Conservation (phyloP, 2,888 invertebrate genomes). For the Apamea anceps region DNA sequence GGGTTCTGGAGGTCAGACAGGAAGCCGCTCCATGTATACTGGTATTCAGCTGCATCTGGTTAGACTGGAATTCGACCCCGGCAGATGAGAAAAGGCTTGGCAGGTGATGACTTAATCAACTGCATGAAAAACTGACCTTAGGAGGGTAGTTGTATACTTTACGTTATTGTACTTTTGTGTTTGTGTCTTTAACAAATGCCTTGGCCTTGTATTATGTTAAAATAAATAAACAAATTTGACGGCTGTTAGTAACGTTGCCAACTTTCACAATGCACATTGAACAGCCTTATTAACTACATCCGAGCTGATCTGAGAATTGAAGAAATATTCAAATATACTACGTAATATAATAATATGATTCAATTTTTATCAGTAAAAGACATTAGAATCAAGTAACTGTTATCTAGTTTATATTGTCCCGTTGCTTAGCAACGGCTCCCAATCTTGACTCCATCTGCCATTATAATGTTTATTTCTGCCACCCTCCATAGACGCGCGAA, state of each 20-base stretch:
- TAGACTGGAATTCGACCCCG: too few relatives aligned
- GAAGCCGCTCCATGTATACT: too few relatives aligned
- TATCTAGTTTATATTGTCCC: background rate
- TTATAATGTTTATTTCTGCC: background rate
- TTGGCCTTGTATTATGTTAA: too few relatives aligned
- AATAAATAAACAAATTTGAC: background rate
- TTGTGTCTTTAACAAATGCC: too few relatives aligned
- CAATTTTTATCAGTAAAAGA: background rate
- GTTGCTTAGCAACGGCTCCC: background rate
- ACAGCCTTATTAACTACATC: background rate
- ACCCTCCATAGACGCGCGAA: background rate
- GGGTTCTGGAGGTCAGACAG: too few relatives aligned
- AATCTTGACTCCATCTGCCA: background rate
- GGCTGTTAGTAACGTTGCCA: too few relatives aligned
- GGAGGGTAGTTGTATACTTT: background rate
- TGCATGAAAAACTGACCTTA: background rate
- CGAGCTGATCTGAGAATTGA: slow-evolving; percentile 29
- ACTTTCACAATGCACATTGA: background rate
- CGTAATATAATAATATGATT: background rate
- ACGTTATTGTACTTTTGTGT: too few relatives aligned
- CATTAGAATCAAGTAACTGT: background rate
- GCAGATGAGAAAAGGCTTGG: too few relatives aligned
- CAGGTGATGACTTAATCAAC: too few relatives aligned
- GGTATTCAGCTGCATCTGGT: too few relatives aligned
- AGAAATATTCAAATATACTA: background rate